A percentile compares a stretch with the other conserved stretches of the same genome.
Conservation (phyloP, 2,888 invertebrate genomes). For the Spodoptera exigua region DNA sequence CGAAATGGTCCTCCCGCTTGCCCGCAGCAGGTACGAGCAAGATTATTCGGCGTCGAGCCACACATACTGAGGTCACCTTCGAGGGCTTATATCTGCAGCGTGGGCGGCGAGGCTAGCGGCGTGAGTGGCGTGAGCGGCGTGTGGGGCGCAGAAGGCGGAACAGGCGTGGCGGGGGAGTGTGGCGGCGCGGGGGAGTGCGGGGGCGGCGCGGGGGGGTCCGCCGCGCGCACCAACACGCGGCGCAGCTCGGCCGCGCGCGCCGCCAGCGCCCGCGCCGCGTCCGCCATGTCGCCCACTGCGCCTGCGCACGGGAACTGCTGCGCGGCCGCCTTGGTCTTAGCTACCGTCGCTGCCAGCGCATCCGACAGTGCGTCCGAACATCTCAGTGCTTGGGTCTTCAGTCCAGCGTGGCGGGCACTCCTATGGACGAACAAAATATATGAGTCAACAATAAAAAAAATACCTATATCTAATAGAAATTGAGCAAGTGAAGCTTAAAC, state of each 20-base stretch:
- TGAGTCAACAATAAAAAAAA: too few species aligned
- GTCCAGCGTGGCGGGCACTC: constrained; percentile 93
- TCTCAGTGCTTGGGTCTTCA: constrained; percentile 92
- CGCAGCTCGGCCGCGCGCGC: constrained; percentile 95
- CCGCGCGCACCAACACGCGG: constrained; percentile 92
- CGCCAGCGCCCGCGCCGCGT: constrained; percentile 95
- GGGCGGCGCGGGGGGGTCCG: constrained; percentile 79
- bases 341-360: constrained; percentile 94
- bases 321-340: constrained; percentile 96
- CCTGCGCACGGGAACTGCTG: constrained; percentile 97
- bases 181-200: constrained; percentile 73
- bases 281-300: constrained; percentile 98
- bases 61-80: constrained; percentile 16
- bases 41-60: constrained; percentile 26
- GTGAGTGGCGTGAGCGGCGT: constrained; percentile 77
- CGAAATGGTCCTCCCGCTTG: constrained; percentile 7
- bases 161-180: constrained; percentile 74
- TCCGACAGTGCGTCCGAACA: constrained; percentile 95
- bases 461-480: background rate
- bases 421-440: constrained; percentile 72
- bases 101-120: constrained; percentile 68
- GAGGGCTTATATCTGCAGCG: constrained; percentile 75
- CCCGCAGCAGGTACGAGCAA: background rate
- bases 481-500: too few species aligned
- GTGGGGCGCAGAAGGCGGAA: constrained; percentile 77